A percentile compares a stretch with the other conserved stretches of the same genome.
These are phyloP conservation scores for Drosophila simulans DNA, from an alignment of 1,140 invertebrate species.

Conservation along the genomic window DNA sequence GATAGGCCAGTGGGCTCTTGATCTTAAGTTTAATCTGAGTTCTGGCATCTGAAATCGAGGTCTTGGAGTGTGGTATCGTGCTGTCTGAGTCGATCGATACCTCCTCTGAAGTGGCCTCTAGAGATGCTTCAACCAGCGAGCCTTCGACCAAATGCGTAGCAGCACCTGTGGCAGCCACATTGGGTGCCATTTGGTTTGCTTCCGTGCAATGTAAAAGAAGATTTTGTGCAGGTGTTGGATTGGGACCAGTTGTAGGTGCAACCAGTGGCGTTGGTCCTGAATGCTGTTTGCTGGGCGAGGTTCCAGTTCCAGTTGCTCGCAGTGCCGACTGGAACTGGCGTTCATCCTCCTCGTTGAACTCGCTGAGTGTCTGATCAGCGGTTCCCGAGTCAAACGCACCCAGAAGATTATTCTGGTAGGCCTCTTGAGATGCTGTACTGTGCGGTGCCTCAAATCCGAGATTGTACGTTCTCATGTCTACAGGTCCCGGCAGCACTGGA, in stretches of 20 bases:
- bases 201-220: constrained; percentile 57
- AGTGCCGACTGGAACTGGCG: constrained; percentile 89
- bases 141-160: constrained; percentile 50
- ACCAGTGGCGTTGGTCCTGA: constrained; percentile 5
- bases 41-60: constrained; percentile 89
- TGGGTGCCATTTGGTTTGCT: constrained; percentile 64
- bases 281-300: constrained; percentile 40
- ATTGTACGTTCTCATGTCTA: constrained; percentile 94
- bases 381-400: constrained; percentile 88
- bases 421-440: constrained; percentile 84
- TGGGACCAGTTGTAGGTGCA: neutral
- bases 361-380: constrained; percentile 88
- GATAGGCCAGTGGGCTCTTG: constrained; percentile 90
- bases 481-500: constrained; percentile 91
- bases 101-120: constrained; percentile 84
- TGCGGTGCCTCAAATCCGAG: constrained; percentile 86
- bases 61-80: constrained; percentile 86
- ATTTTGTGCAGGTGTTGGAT: constrained; percentile 3
- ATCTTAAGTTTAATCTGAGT: constrained; percentile 96
- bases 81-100: constrained; percentile 85
- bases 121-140: constrained; percentile 57
- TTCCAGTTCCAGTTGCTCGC: constrained; percentile 86
- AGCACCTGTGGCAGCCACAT: constrained; percentile 6
- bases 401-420: constrained; percentile 88
- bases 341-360: constrained; percentile 92